phyloP scores from a whole-genome alignment of 2,113 vertebrate genomes.

The Syngnathus floridae region DNA sequence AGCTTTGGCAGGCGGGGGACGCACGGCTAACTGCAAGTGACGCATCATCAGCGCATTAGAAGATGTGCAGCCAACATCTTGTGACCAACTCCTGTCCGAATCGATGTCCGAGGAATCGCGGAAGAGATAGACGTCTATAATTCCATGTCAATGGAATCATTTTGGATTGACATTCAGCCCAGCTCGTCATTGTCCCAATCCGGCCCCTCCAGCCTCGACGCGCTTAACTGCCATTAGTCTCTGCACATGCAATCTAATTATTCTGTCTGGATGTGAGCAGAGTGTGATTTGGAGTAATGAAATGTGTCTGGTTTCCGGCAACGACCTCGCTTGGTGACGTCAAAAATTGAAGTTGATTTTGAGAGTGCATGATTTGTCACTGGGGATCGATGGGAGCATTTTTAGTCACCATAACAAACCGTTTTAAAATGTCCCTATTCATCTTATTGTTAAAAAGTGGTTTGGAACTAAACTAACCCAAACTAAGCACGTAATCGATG shows the following conservation, averaged over 20 bases:
- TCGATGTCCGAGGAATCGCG: neutral
- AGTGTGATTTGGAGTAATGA: constrained; percentile 46
- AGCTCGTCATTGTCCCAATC: constrained; percentile 8
- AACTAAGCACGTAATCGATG: neutral
- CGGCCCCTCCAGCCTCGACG: constrained; percentile 18
- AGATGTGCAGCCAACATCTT: constrained; percentile 12
- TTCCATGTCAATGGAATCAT: constrained; percentile 8
- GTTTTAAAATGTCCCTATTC: neutral
- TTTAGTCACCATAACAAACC: constrained; percentile 21
- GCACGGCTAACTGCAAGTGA: constrained; percentile 49
- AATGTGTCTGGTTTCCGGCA: constrained; percentile 35
- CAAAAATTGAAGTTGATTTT: constrained; percentile 28
- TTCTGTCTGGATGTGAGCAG: constrained; percentile 22
- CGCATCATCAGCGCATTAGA: constrained; percentile 29
- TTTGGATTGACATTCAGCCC: constrained; percentile 6
- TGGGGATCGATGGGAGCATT: constrained; percentile 15
- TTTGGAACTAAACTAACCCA: no score
- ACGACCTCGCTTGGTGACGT: constrained; percentile 36
- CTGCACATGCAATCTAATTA: constrained; percentile 43
- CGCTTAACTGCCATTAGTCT: constrained; percentile 44
- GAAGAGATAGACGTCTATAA: no score
- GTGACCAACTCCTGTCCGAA: neutral
- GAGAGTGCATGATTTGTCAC: constrained; percentile 29
- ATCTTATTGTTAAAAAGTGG: neutral
- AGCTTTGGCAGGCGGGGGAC: constrained; percentile 39